A percentile compares a stretch with the other conserved stretches of the same genome.
Conservation (phyloP, 2,888 invertebrate genomes). For the Oscheius sp. region DNA sequence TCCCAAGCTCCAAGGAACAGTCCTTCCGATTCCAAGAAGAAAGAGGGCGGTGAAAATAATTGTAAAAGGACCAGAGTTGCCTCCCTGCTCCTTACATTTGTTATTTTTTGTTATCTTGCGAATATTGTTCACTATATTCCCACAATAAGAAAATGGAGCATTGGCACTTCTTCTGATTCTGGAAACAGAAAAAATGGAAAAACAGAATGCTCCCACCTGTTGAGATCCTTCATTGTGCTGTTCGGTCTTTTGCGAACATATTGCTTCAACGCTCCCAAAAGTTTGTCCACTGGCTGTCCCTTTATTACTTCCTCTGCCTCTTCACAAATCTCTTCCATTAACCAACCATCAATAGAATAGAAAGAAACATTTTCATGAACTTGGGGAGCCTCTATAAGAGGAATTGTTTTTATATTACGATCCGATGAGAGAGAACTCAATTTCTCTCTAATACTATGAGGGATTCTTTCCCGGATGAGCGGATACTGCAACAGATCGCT, state of each 20-base stretch:
- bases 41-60: conserved; percentile 67
- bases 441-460: conserved; percentile 28
- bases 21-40: conserved; percentile 67
- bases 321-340: conserved; percentile 46
- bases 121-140: conserved; percentile 61
- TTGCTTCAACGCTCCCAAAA: conserved; percentile 17
- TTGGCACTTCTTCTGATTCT: conserved; percentile 52
- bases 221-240: conserved; percentile 9
- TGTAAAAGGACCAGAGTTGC: conserved; percentile 60
- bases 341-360: conserved; percentile 60
- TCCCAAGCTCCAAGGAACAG: conserved; percentile 68
- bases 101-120: conserved; percentile 53
- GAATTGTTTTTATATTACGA: neutral
- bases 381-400: neutral
- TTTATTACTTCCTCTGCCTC: conserved; percentile 16
- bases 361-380: conserved; percentile 13
- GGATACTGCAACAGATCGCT: conserved; percentile 47
- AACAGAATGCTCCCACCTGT: conserved; percentile 2
- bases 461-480: conserved; percentile 50
- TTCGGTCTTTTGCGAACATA: conserved; percentile 17
- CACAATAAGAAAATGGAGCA: conserved; percentile 67
- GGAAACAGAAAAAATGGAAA: neutral
- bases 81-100: conserved; percentile 54
- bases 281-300: neutral
- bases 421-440: conserved; percentile 34